Base-by-base conservation (phyloP, 2,888 invertebrate species). In the Watsonalla binaria region DNA sequence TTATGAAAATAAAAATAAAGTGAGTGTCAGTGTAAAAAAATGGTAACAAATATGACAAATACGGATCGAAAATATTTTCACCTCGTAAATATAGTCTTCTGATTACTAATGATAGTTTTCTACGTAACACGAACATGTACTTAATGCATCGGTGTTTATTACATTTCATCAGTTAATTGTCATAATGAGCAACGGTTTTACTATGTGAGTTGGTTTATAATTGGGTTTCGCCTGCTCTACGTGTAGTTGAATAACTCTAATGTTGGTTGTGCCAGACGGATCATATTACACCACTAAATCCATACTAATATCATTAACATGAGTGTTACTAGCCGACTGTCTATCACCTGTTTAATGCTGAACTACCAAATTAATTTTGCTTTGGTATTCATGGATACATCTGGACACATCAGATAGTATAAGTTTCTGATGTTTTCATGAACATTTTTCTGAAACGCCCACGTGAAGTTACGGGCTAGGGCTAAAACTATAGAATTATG, bases 151-250 rank as follows among this genome's bases (percentile, higher is more conserved):
- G 53, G 57, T 58, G 60, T 47, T 61, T 54, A 60, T 62, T 73
- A 66, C 62, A 70, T 72, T 70, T 68, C 68, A 65, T 63, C 65
- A 68, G 68, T 70, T 76, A 78, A 76, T 78, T 77, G 74, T 61
- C 61, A 66, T 75, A 74, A 74, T 74, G 58, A 67, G 58, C 55
- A 63, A 65, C 62, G 67, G 68, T 72, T 70, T 70, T 63, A 65
- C 63, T 57, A 62, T 65, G 65, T 61, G 60, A 69, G 66, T 66
- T 60, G 61, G 58, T 70, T 65, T 69, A 65, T 74, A 75, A 78
- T 75, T 72, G 66, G 56, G 63, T 69, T 72, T 67, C 58, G 61
- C 68, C 68, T 68, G 63, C 54, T 60, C 35, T 61, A 8, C 42
- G 51, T 59, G 55, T 62, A 61, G 60, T 62, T 65, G 64, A 71